phyloP scores from a whole-genome alignment of 1,140 invertebrate genomes.

The Papilio machaon region DNA sequence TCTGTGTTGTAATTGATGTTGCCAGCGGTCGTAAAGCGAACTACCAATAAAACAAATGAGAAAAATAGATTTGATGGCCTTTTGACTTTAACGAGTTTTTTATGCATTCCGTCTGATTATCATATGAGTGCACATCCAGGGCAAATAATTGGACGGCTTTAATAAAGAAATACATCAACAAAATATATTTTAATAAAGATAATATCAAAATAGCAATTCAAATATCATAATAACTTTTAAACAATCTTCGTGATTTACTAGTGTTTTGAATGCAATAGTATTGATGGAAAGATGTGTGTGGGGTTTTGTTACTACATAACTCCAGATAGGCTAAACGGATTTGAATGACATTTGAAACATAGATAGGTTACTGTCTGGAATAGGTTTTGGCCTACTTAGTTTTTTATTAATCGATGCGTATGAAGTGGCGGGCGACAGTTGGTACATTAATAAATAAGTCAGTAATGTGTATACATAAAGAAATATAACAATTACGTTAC shows the following conservation, averaged over 20 bases:
- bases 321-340: background rate
- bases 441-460: background rate
- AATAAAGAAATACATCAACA: background rate
- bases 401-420: background rate
- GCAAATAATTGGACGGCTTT: background rate
- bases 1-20: slow-evolving; percentile 30
- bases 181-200: background rate
- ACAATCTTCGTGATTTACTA: no score
- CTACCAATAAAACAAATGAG: slow-evolving; percentile 15
- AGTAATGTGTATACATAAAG: slow-evolving; percentile 7
- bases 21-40: slow-evolving; percentile 22
- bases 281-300: no score
- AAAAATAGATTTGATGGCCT: slow-evolving; percentile 31
- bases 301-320: no score
- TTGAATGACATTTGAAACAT: background rate
- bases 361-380: no score
- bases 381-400: background rate
- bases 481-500: slow-evolving; percentile 15
- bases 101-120: slow-evolving; percentile 5
- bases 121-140: slow-evolving; percentile 9
- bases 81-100: slow-evolving; percentile 12
- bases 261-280: no score
- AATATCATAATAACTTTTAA: no score
- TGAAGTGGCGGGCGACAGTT: background rate
- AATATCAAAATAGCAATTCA: no score